Evolutionary conservation across 2,797 vertebrate genomes (phyloP).

Genomic region (Peromyscus nudipes): DNA sequence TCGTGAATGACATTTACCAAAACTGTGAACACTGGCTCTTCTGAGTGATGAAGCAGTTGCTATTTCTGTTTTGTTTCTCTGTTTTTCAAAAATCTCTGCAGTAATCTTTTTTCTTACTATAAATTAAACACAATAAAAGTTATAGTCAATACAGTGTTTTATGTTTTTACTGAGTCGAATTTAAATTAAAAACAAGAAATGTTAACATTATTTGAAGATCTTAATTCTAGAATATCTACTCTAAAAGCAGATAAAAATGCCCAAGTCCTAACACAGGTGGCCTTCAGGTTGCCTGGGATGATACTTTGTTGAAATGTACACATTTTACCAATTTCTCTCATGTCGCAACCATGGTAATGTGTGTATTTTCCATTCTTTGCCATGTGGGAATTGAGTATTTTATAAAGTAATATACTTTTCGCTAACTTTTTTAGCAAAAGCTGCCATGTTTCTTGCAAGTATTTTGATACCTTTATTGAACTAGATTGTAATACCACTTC

Average conservation of each 20-base stretch:
- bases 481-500: conserved; percentile 42
- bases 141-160: not conserved
- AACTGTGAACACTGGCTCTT: conserved; percentile 19
- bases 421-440: conserved; percentile 31
- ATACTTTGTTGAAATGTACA: not conserved
- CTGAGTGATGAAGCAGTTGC: not conserved
- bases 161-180: not conserved
- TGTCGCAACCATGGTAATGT: conserved; percentile 12
- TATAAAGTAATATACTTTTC: not conserved
- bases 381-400: conserved; percentile 36
- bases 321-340: no score
- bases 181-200: conserved; percentile 65
- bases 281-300: conserved; percentile 3
- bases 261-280: not conserved
- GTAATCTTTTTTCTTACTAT: conserved; percentile 37
- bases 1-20: not conserved
- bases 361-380: conserved; percentile 30
- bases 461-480: conserved; percentile 1
- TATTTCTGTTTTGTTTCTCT: conserved; percentile 57
- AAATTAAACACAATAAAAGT: conserved; percentile 48
- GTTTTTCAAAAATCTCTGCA: conserved; percentile 37
- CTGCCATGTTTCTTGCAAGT: conserved; percentile 18
- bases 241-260: not conserved
- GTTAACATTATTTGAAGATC: conserved; percentile 31
- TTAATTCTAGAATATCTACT: conserved; percentile 38